A percentile compares a stretch with the other conserved stretches of the same genome.
Evolutionary conservation across 1,140 invertebrate genomes (phyloP).

Genomic region (Pseudomyrmex dendroicus): DNA sequence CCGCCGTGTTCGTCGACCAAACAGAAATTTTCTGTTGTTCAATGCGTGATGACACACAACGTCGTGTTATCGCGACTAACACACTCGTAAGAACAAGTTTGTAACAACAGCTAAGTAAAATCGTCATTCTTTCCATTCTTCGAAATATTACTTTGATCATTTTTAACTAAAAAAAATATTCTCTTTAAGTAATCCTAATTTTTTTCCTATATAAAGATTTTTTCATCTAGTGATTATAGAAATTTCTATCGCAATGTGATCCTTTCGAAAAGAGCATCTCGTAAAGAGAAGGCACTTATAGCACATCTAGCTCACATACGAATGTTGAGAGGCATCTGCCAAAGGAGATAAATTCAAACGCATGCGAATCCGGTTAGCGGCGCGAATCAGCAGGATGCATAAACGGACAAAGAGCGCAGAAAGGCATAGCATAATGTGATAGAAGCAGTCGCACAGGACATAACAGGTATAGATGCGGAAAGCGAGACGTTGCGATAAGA

Average conservation of each 20-base stretch:
- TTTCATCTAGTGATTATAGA: neutral
- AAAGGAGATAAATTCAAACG: slow-evolving; percentile 55
- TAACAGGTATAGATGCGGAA: slow-evolving; percentile 9
- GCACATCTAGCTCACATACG: neutral
- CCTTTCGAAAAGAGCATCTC: slow-evolving; percentile 8
- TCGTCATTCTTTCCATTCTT: too few relatives aligned
- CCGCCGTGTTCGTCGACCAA: neutral
- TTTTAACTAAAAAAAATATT: too few relatives aligned
- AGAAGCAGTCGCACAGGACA: slow-evolving; percentile 41
- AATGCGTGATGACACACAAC: neutral
- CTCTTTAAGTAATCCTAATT: neutral
- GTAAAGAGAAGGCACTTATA: slow-evolving; percentile 16
- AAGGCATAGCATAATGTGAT: slow-evolving; percentile 55
- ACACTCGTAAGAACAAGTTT: neutral
- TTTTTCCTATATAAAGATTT: neutral
- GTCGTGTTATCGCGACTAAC: slow-evolving; percentile 30
- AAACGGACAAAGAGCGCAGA: slow-evolving; percentile 53
- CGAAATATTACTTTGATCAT: too few relatives aligned
- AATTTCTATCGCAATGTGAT: neutral
- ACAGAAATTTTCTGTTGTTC: slow-evolving; percentile 45
- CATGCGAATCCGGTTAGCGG: slow-evolving; percentile 53
- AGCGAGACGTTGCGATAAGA: slow-evolving; percentile 42
- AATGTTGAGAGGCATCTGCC: slow-evolving; percentile 20
- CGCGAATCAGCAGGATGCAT: slow-evolving; percentile 48
- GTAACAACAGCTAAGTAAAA: too few relatives aligned